These are phyloP conservation scores for Dunckerocampus dactyliophorus DNA, from an alignment of 2,113 vertebrate species.

Conservation along the genomic window DNA sequence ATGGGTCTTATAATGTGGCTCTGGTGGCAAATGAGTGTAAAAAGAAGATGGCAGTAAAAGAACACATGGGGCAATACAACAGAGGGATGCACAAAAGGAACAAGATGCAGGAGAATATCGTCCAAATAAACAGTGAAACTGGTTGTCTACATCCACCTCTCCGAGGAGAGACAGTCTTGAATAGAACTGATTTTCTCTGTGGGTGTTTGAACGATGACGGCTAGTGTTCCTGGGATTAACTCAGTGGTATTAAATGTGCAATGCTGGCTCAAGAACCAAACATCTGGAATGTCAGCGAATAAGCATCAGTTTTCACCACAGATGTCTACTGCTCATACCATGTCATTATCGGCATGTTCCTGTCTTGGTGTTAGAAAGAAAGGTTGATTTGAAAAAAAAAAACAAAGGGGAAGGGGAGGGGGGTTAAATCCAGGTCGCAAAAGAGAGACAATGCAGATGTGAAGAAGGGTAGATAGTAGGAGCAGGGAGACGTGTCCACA, in stretches of 20 bases:
- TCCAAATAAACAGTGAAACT: slow-evolving; percentile 59
- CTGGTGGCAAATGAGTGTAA: slow-evolving; percentile 14
- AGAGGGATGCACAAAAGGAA: slow-evolving; percentile 52
- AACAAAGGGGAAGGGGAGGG: slow-evolving; percentile 26
- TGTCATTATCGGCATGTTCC: not conserved
- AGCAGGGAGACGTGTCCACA: slow-evolving; percentile 53
- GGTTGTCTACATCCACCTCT: slow-evolving; percentile 68
- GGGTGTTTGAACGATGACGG: too few relatives aligned
- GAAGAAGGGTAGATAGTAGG: slow-evolving; percentile 54
- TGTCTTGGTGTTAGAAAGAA: slow-evolving; percentile 26
- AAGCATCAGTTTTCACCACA: slow-evolving; percentile 21
- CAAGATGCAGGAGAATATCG: slow-evolving; percentile 52
- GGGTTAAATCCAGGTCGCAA: slow-evolving; percentile 39
- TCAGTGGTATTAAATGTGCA: slow-evolving; percentile 11
- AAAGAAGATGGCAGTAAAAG: slow-evolving; percentile 6
- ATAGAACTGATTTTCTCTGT: not conserved
- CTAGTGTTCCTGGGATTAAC: slow-evolving; percentile 8
- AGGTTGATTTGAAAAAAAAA: too few relatives aligned
- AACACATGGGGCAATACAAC: slow-evolving; percentile 37
- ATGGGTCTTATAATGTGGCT: slow-evolving; percentile 41
- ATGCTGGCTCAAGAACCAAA: slow-evolving; percentile 28
- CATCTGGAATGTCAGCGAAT: slow-evolving; percentile 17
- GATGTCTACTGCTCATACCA: slow-evolving; percentile 12
- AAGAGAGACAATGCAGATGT: slow-evolving; percentile 70
- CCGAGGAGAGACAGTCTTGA: slow-evolving; percentile 42